Base-by-base conservation (phyloP, 1,140 invertebrate species). In the Bombus cullumanus region DNA sequence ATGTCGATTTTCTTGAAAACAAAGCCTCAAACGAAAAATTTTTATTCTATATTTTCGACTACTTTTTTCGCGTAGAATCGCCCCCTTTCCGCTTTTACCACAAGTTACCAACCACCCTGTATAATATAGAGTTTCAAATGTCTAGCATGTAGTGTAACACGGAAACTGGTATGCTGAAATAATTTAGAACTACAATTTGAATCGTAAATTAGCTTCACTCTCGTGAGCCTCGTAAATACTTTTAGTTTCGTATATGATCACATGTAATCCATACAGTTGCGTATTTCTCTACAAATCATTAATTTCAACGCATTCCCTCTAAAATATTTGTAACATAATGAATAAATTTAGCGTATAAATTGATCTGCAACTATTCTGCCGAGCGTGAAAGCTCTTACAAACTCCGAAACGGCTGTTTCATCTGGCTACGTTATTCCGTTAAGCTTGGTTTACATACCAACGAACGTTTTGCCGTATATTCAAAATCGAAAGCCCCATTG, bases 301-400 rank as follows among this genome's bases (percentile, higher is more conserved):
- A 18, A n/a, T n/a, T 28, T 31, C 31, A 12, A 18, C 34, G 10
- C 13, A 28, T 57, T 13, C 13, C 25, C 6, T 25, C 31, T 62
- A 37, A 53, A 53, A 53, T 43, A 37, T 69, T 80, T n/a, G 34
- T 41, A 53, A 69, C 34, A 69, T 39, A 69, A 80, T 69, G 64
- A 80, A 80, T 80, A 69, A 80, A 69, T 69, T 69, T 80, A 80
- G 64, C 64, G 69, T 53, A 69, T 39, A 37, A 69, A 69, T 80
- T 80, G 69, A 80, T 69, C 78, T 53, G 37, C 64, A n/a, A 4
- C 8, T 64, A 34, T 53, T 69, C 15, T 25, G 0, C 9, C 31
- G 43, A 37, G 43, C 78, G 64, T 53, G 47, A 53, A 80, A 80
- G 78, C 78, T 80, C 43, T 53, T 53, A 69, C n/a, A 47, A 80